Conservation (phyloP, 2,888 invertebrate species). For the Trichogramma dendrolimi region DNA sequence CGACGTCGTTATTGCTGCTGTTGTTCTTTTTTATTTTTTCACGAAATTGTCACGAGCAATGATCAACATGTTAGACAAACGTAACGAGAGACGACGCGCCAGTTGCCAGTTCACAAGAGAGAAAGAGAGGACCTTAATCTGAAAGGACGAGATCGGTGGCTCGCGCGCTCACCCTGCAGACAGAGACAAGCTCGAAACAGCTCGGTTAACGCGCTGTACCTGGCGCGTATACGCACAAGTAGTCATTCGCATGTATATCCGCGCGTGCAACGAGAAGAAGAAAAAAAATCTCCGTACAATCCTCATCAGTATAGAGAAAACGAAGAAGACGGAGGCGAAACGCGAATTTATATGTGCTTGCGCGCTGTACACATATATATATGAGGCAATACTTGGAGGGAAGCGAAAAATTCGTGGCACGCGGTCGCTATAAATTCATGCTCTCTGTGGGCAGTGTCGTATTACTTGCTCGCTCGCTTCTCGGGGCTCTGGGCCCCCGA, state of each 20-base stretch:
- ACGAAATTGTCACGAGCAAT: background rate
- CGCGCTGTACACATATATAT: too few species aligned
- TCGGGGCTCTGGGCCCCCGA: constrained; percentile 31
- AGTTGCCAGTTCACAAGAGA: background rate
- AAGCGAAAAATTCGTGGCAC: constrained; percentile 18
- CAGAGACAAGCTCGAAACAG: too few species aligned
- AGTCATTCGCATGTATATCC: too few species aligned
- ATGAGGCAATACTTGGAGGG: background rate
- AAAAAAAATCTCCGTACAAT: too few species aligned
- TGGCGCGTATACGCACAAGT: too few species aligned
- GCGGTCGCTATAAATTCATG: constrained; percentile 43
- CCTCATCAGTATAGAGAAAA: background rate
- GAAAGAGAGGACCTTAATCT: background rate
- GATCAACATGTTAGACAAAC: background rate
- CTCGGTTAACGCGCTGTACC: too few species aligned
- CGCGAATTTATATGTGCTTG: too few species aligned
- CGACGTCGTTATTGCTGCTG: too few species aligned
- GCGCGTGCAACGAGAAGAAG: too few species aligned
- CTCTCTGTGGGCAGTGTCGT: constrained; percentile 43
- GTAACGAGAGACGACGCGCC: background rate
- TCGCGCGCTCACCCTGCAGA: too few species aligned
- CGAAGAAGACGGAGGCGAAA: background rate
- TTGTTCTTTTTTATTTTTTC: background rate
- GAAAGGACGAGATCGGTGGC: background rate
- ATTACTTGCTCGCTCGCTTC: constrained; percentile 34